phyloP scores from a whole-genome alignment of 2,113 vertebrate genomes.

The Pluvialis apricaria region DNA sequence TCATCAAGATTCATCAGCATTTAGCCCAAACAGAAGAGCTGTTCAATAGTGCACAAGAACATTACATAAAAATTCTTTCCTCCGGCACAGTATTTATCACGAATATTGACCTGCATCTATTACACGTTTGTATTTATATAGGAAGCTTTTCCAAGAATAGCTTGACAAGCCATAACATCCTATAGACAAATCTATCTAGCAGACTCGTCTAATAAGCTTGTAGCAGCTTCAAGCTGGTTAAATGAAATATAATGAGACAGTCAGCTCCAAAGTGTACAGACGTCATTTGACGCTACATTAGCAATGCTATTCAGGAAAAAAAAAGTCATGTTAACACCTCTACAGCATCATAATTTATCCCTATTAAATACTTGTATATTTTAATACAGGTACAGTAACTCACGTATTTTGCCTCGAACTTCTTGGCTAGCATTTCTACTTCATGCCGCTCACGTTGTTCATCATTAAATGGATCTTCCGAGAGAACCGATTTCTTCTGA shows the following conservation, averaged over 20 bases:
- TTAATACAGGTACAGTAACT: conserved; percentile 63
- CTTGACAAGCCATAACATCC: neutral
- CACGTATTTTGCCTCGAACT: conserved; percentile 98
- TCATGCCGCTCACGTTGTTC: conserved; percentile 86
- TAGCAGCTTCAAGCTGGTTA: conserved; percentile 9
- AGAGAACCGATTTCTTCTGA: conserved; percentile 77
- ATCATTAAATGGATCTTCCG: conserved; percentile 88
- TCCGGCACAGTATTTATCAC: neutral
- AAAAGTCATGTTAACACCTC: neutral
- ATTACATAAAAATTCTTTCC: neutral
- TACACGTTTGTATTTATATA: neutral
- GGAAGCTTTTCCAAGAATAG: conserved; percentile 22
- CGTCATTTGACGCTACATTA: neutral
- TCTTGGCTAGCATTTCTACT: conserved; percentile 92
- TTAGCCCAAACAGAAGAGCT: neutral
- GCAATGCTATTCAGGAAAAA: neutral
- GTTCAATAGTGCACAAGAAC: neutral
- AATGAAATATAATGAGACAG: neutral
- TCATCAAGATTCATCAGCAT: neutral
- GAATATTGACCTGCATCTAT: neutral
- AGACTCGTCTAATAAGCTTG: conserved; percentile 25
- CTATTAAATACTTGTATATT: neutral
- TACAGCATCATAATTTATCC: neutral
- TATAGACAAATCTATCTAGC: conserved; percentile 11
- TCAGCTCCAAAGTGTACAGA: neutral